phyloP scores from a whole-genome alignment of 2,888 invertebrate species.

The Limulus polyphemus region DNA sequence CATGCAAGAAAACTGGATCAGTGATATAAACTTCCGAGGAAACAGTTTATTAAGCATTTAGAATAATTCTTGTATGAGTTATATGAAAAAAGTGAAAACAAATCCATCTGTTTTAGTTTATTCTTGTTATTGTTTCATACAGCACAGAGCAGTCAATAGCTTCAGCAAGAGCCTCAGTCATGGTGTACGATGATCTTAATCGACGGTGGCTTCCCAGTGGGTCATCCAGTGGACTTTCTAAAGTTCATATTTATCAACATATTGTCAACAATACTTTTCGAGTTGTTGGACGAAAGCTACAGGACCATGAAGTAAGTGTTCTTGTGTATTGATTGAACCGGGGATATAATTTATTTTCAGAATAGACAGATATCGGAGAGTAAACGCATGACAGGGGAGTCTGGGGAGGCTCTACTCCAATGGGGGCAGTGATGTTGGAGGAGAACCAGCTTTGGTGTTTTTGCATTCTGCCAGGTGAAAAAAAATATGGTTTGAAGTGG shows the following conservation, averaged over 20 bases:
- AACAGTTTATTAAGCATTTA: no score
- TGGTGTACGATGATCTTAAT: conserved; percentile 92
- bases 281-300: conserved; percentile 89
- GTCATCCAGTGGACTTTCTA: conserved; percentile 78
- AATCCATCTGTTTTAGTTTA: not conserved
- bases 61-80: no score
- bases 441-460: no score
- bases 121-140: not conserved
- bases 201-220: conserved; percentile 97
- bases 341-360: not conserved
- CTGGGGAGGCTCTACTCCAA: no score
- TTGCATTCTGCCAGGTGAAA: no score
- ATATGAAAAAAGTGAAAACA: no score
- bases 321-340: not conserved
- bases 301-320: conserved; percentile 66
- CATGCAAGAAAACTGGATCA: no score
- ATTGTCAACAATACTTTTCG: conserved; percentile 90
- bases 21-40: no score
- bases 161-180: conserved; percentile 91
- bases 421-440: no score
- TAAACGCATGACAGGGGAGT: no score
- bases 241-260: conserved; percentile 96
- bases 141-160: conserved; percentile 91
- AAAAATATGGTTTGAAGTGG: no score
- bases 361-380: not conserved